Base-by-base conservation (phyloP, 2,797 vertebrate species). In the Micromesistius poutassou region DNA sequence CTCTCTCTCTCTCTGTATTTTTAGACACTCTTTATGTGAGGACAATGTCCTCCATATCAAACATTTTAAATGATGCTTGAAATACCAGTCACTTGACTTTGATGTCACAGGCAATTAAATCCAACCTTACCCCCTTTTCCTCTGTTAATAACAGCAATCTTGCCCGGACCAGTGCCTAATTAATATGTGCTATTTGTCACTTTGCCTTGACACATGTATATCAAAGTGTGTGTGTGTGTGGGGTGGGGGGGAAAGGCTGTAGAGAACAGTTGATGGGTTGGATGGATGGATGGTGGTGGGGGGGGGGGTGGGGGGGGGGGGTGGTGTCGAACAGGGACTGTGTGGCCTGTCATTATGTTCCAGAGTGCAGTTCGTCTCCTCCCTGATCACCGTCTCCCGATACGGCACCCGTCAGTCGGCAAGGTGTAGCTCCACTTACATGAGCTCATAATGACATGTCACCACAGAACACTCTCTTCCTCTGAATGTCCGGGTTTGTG, bases 1-100 rank as follows among this genome's bases (percentile, higher is more conserved):
- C 42, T 16, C 42, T 46, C 42, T 46, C 42, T 46, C 42, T 46
- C 42, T 13, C 13, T 96, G 96, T 97, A 97, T 97, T 97, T 97
- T 97, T 97, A 97, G 97, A 96, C 95, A 94, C 95, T 95, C 96
- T 97, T 97, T 96, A 96, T 96, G 96, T 94, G 96, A 96, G 94
- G 95, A 97, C 97, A 98, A 98, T 97, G 96, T 95, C 96, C 96
- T 95, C 96, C 95, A 96, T 98, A 99, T 97, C 96, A 98, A 97
- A 97, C 96, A 97, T 97, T 98, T 98, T 98, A 99, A 99, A 99
- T 98, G 97, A 98, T 97, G 97, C 97, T 99, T 98, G 97, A 98
- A 99, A 98, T 98, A 98, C 96, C 97, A 98, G 96, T 98, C 96
- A 97, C 96, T 98, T 99, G 97, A 98, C 97, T 99, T 97, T 97